Evolutionary conservation across 2,888 invertebrate species (phyloP).

Genomic region (Lasioglossum oenotherae): DNA sequence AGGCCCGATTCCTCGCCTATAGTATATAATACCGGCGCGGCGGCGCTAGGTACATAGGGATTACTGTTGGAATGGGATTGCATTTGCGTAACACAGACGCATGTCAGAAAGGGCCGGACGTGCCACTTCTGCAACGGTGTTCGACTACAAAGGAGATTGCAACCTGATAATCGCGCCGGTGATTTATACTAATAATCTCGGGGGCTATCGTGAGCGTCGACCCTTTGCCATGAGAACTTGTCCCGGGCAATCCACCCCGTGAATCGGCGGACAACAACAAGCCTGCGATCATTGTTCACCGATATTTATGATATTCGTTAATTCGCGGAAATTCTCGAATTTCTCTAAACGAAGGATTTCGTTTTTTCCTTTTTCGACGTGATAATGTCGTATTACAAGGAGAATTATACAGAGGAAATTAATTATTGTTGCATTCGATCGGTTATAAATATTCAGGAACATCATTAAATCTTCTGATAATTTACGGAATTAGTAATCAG

Average conservation of each 20-base stretch:
- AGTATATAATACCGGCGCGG: conserved; percentile 41
- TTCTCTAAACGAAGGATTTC: background rate
- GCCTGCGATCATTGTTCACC: background rate
- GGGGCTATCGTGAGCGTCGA: background rate
- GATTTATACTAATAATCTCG: conserved; percentile 28
- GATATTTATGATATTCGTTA: background rate
- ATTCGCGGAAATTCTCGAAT: background rate
- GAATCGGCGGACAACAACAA: background rate
- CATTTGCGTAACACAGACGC: conserved; percentile 67
- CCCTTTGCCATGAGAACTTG: background rate
- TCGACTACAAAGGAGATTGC: conserved; percentile 35
- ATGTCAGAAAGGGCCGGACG: conserved; percentile 56
- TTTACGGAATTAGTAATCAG: background rate
- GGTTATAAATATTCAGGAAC: background rate
- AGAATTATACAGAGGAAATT: background rate
- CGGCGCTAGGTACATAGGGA: conserved; percentile 22
- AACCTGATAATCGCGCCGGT: conserved; percentile 5
- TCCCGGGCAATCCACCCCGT: background rate
- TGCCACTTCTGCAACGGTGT: conserved; percentile 46
- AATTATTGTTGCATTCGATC: background rate
- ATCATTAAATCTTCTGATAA: background rate
- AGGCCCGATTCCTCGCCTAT: conserved; percentile 54
- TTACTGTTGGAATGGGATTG: conserved; percentile 50
- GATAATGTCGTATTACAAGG: background rate
- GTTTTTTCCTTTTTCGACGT: background rate